A percentile compares a stretch with the other conserved stretches of the same genome.
Conservation (phyloP, 1,140 invertebrate species). For the Cyphomyrmex costatus region DNA sequence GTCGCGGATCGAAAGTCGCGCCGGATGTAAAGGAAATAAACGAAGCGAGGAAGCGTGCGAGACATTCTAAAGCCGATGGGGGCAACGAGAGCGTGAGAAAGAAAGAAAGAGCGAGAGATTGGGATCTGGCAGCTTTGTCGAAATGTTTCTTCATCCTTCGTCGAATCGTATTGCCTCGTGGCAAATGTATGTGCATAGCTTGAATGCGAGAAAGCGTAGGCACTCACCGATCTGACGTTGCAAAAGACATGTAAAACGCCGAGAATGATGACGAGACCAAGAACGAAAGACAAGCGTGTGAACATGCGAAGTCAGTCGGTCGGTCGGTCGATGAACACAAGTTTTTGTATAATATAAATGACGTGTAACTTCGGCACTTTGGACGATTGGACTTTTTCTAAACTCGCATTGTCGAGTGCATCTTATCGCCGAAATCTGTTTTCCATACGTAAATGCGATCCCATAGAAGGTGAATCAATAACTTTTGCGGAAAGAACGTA, state of each 20-base stretch:
- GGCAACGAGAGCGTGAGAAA: neutral
- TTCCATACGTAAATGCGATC: neutral
- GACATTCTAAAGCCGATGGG: slow-evolving; percentile 45
- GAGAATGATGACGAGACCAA: slow-evolving; percentile 14
- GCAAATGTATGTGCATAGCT: slow-evolving; percentile 52
- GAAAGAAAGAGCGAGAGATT: neutral
- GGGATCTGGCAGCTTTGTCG: slow-evolving; percentile 54
- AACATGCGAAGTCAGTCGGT: slow-evolving; percentile 3
- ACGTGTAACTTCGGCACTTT: slow-evolving; percentile 37
- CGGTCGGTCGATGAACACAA: slow-evolving; percentile 32
- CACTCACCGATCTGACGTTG: slow-evolving; percentile 23
- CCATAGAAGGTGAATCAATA: slow-evolving; percentile 26
- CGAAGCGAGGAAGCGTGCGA: slow-evolving; percentile 63
- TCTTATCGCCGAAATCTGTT: slow-evolving; percentile 8
- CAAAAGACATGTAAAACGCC: slow-evolving; percentile 5
- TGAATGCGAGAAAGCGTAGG: slow-evolving; percentile 6
- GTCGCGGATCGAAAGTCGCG: slow-evolving; percentile 68
- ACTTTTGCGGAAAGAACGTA: slow-evolving; percentile 29
- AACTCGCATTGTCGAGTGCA: slow-evolving; percentile 6
- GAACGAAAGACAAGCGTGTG: neutral
- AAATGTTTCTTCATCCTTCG: slow-evolving; percentile 40
- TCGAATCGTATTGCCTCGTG: slow-evolving; percentile 52
- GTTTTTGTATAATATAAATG: slow-evolving; percentile 34
- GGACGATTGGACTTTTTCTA: slow-evolving; percentile 39
- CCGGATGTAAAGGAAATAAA: slow-evolving; percentile 73